These are phyloP conservation scores for Passer montanus DNA, from an alignment of 2,113 vertebrate species.

Conservation along the genomic window DNA sequence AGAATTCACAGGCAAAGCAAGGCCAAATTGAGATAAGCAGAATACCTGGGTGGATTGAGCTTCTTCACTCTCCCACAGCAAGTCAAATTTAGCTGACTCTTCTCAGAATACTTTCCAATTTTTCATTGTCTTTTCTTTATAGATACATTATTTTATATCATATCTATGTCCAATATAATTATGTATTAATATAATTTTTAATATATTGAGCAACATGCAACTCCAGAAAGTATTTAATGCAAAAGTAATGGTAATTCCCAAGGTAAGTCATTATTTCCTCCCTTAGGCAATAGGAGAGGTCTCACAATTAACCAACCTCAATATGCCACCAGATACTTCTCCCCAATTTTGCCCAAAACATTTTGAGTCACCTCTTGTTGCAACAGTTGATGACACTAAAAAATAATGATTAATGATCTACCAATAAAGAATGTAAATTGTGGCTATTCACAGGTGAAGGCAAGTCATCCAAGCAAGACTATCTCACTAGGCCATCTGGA, in stretches of 20 bases:
- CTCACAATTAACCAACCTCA: accelerated
- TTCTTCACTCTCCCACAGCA: neutral
- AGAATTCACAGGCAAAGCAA: neutral
- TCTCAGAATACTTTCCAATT: neutral
- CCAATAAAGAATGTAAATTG: neutral
- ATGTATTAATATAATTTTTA: neutral
- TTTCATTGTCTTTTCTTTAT: neutral
- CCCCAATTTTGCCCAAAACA: neutral
- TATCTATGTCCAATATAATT: neutral
- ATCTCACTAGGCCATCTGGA: neutral
- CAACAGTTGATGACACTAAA: neutral
- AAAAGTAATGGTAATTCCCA: neutral
- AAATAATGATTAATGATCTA: neutral
- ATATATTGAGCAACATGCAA: neutral
- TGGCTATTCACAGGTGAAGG: neutral
- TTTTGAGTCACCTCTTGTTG: neutral
- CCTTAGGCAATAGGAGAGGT: neutral
- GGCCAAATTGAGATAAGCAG: neutral
- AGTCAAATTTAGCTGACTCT: neutral
- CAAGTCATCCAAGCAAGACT: neutral
- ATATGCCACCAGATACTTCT: neutral
- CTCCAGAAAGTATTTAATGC: neutral
- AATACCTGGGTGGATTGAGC: neutral
- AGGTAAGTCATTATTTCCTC: neutral
- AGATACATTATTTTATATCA: neutral